These are phyloP conservation scores for Netelia melanura DNA, from an alignment of 2,888 invertebrate genomes.

Conservation along the genomic window DNA sequence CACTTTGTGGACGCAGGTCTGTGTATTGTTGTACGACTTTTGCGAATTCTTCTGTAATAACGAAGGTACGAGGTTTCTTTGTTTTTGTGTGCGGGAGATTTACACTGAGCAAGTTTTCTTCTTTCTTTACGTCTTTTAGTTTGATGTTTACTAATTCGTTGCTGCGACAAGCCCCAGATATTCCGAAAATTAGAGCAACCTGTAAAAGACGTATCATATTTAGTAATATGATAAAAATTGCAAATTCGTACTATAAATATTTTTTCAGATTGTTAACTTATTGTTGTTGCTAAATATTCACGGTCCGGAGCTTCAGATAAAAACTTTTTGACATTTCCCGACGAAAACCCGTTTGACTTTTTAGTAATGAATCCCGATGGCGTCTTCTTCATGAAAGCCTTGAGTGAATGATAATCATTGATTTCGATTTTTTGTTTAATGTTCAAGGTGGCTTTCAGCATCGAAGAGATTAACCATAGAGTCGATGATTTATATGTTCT, in stretches of 20 bases:
- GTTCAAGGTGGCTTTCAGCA: conserved; percentile 55
- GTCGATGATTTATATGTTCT: conserved; percentile 53
- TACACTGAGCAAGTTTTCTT: conserved; percentile 19
- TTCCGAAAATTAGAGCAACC: conserved; percentile 47
- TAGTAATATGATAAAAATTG: conserved; percentile 8
- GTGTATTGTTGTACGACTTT: conserved; percentile 62
- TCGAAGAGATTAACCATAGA: conserved; percentile 56
- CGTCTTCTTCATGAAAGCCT: conserved; percentile 24
- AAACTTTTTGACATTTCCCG: conserved; percentile 52
- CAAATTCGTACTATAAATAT: neutral
- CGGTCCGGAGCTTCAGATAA: conserved; percentile 56
- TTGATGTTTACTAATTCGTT: conserved; percentile 34
- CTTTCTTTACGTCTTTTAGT: conserved; percentile 21
- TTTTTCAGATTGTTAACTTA: neutral
- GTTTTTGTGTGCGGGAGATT: conserved; percentile 41
- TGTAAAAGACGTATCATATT: conserved; percentile 26
- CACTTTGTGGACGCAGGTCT: conserved; percentile 51
- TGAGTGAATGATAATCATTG: conserved; percentile 32
- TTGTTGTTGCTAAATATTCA: conserved; percentile 45
- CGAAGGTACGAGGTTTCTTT: conserved; percentile 55
- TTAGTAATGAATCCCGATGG: conserved; percentile 42
- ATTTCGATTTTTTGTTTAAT: conserved; percentile 47
- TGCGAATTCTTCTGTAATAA: conserved; percentile 57
- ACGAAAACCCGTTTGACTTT: conserved; percentile 46
- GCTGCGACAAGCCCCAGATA: conserved; percentile 49